Evolutionary conservation across 2,113 vertebrate genomes (phyloP).

Genomic region (Cervus canadensis): DNA sequence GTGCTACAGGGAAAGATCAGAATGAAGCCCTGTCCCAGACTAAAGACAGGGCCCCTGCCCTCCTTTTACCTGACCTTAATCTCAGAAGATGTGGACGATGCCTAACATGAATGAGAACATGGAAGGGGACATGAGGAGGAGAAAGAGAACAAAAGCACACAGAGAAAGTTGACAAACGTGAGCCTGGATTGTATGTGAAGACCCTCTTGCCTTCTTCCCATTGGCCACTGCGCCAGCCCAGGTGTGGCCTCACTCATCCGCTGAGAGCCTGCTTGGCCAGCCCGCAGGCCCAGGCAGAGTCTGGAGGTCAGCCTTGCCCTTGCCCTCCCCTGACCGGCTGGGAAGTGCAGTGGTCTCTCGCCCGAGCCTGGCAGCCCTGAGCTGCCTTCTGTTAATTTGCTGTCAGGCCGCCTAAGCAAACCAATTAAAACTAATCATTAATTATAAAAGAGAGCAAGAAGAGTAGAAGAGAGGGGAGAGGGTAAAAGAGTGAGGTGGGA

Average conservation of each 20-base stretch:
- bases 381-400: conserved; percentile 82
- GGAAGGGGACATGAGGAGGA: neutral
- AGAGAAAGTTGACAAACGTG: neutral
- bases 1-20: neutral
- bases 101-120: neutral
- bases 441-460: conserved; percentile 85
- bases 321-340: neutral
- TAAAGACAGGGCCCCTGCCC: neutral
- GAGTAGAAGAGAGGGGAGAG: conserved; percentile 24
- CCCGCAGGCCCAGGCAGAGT: neutral
- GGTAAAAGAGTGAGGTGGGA: neutral
- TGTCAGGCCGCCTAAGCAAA: conserved; percentile 86
- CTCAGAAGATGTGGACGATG: neutral
- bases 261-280: neutral
- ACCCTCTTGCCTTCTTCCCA: neutral
- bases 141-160: neutral
- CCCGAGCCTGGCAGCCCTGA: conserved; percentile 71
- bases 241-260: neutral
- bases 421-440: conserved; percentile 91
- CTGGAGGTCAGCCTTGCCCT: rapidly evolving
- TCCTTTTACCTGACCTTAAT: neutral
- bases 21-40: neutral
- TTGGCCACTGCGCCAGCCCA: neutral
- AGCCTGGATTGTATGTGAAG: neutral
- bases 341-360: conserved; percentile 57